Percentiles rank a stretch among this genome's conserved stretches.
Conservation (phyloP, 1,140 invertebrate species). For the Drosophila elegans region DNA sequence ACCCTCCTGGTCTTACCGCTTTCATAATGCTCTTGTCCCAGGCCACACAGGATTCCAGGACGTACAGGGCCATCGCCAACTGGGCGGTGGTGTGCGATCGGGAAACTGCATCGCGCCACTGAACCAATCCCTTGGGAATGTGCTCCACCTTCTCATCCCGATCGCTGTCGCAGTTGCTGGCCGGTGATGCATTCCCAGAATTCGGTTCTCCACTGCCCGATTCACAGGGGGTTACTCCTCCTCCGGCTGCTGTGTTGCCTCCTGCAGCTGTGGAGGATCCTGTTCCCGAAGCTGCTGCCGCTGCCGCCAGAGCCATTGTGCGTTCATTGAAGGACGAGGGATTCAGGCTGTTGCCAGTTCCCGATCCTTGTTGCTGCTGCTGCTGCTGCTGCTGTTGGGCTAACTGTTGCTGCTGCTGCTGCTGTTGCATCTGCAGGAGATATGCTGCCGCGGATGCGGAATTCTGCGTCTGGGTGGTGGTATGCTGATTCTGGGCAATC, state of each 20-base stretch:
- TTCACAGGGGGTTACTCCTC: slow-evolving; percentile 5
- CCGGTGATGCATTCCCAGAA: slow-evolving; percentile 74
- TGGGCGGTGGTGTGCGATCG: slow-evolving; percentile 94
- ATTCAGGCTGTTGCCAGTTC: slow-evolving; percentile 58
- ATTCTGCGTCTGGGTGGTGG: slow-evolving; percentile 74
- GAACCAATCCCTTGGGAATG: slow-evolving; percentile 90
- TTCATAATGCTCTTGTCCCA: slow-evolving; percentile 99
- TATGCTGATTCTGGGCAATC: slow-evolving; percentile 83
- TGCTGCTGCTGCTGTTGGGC: slow-evolving; percentile 35
- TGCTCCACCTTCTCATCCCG: slow-evolving; percentile 84
- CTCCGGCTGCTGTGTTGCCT: background rate
- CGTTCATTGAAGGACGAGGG: slow-evolving; percentile 77
- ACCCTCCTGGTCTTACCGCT: slow-evolving; percentile 90
- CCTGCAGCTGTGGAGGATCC: slow-evolving; percentile 1
- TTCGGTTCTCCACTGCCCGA: slow-evolving; percentile 49
- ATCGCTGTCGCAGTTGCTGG: slow-evolving; percentile 80
- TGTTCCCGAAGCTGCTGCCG: slow-evolving; percentile 48
- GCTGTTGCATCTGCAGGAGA: slow-evolving; percentile 76
- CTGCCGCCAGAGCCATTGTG: slow-evolving; percentile 76
- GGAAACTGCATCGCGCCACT: slow-evolving; percentile 95
- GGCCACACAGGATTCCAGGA: slow-evolving; percentile 95
- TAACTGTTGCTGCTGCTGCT: slow-evolving; percentile 59
- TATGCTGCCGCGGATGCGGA: slow-evolving; percentile 78
- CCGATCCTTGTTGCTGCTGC: slow-evolving; percentile 57
- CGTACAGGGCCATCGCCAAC: slow-evolving; percentile 94